Conservation (phyloP, 2,888 invertebrate species). For the Caenorhabditis wallacei region DNA sequence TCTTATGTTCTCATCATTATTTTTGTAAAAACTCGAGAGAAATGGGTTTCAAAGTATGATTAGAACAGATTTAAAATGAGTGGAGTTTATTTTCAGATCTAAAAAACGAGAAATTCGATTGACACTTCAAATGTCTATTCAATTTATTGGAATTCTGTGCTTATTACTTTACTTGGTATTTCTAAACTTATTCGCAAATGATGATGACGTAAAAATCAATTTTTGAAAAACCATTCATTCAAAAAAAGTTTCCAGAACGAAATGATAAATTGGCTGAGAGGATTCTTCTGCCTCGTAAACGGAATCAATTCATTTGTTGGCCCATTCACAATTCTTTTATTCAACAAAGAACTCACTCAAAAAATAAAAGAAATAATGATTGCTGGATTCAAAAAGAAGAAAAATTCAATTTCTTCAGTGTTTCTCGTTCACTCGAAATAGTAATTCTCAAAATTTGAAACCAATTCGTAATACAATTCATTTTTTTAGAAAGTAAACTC, state of each 20-base stretch:
- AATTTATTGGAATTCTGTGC: not conserved
- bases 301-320: conserved; percentile 27
- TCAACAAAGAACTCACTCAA: conserved; percentile 17
- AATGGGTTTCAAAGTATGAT: too few relatives aligned
- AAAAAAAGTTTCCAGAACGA: too few relatives aligned
- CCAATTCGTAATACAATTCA: too few relatives aligned
- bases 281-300: not conserved
- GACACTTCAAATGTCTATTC: not conserved
- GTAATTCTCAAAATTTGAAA: too few relatives aligned
- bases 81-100: not conserved
- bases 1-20: not conserved
- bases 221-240: too few relatives aligned
- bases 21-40: not conserved
- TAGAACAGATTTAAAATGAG: not conserved
- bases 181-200: not conserved
- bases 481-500: too few relatives aligned
- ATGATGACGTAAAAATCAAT: not conserved
- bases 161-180: not conserved
- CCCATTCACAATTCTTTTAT: conserved; percentile 21
- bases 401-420: too few relatives aligned
- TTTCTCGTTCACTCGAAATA: too few relatives aligned
- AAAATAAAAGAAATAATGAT: not conserved
- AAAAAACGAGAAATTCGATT: not conserved
- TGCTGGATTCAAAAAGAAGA: too few relatives aligned
- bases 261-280: not conserved